Percentiles rank a stretch among this genome's conserved stretches.
phyloP scores from a whole-genome alignment of 2,888 invertebrate genomes.

The Melikaiella ostensackeni region DNA sequence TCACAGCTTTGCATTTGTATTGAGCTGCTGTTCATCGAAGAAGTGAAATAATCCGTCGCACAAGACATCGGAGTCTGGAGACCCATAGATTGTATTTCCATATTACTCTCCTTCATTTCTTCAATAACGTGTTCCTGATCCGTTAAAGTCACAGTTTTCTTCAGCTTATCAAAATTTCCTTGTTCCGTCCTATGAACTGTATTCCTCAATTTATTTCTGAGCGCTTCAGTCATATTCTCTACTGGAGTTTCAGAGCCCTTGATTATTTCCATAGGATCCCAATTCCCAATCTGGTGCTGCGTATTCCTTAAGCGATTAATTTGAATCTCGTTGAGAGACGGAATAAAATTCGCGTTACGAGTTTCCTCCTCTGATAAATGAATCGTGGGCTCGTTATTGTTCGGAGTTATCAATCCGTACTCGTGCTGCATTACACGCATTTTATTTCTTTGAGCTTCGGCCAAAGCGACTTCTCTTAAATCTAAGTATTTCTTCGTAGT shows the following conservation, averaged over 20 bases:
- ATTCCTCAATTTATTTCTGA: constrained; percentile 72
- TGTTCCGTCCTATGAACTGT: constrained; percentile 54
- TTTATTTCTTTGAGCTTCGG: constrained; percentile 82
- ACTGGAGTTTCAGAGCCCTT: neutral
- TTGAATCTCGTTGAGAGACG: constrained; percentile 49
- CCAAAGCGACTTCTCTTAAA: constrained; percentile 76
- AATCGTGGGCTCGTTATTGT: constrained; percentile 60
- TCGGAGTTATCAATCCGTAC: constrained; percentile 77
- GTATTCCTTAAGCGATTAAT: constrained; percentile 53
- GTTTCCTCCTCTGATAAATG: constrained; percentile 2
- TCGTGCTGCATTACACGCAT: constrained; percentile 82
- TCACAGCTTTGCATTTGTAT: constrained; percentile 63
- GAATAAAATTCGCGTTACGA: constrained; percentile 45
- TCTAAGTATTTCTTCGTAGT: constrained; percentile 41
- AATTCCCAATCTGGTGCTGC: constrained; percentile 54
- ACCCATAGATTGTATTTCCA: constrained; percentile 1
- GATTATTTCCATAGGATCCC: constrained; percentile 43
- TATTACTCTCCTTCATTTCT: constrained; percentile 15
- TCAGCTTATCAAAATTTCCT: constrained; percentile 14
- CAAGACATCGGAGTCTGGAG: constrained; percentile 73
- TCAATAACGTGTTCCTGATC: constrained; percentile 15
- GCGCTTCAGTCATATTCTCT: constrained; percentile 67
- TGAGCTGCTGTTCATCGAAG: constrained; percentile 63
- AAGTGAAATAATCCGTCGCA: constrained; percentile 71
- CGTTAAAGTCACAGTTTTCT: constrained; percentile 10